Evolutionary conservation across 1,140 invertebrate genomes (phyloP), one percentile per base, ranked within the genome.

Genomic region (Drosophila watanabei): DNA sequence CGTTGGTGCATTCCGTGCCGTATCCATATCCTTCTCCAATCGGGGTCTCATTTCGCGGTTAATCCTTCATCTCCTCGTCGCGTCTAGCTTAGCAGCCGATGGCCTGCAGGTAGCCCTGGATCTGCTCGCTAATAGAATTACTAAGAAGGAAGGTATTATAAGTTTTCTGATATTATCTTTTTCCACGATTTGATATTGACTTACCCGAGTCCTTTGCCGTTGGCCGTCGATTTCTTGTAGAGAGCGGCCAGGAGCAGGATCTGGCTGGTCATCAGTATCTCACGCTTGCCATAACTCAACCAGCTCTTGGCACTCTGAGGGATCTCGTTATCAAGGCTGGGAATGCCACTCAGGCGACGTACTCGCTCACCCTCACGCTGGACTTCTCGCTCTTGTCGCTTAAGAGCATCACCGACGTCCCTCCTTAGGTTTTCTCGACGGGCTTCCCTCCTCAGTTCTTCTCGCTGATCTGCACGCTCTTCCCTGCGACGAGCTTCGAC

Each of bases 131-230:
- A 10, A 90, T 9, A 9, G 49, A 43, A 11, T 73, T 51, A 3
- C 84, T 87, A 20, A 9, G 35, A 28, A 6, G 8, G 10, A 54
- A 49, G 9, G 0, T 9, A 3, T 37, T 28, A 28, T 35, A 37
- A 24, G 35, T 11, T 28, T 0, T 5, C 14, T 2, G 11, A 0
- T 14, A 6, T 51, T 2, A 6, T n/a, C 16, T 13, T 11, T 18
- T 5, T 2, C 3, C 2, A 24, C 9, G 16, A 3, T 5, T 28
- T 18, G 7, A 8, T 20, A 33, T 4, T 3, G 18, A 35, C 78
- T 58, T 52, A 88, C 85, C 81, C 69, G 3, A 89, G 43, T 18
- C 81, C 85, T 30, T 87, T 87, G 20, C 51, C 54, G 14, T 59
- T 78, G 37, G 46, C 64, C 35, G 49, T 85, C 8, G 79, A 66